Evolutionary conservation across 1,140 invertebrate species (phyloP).

Genomic region (Lasioglossum albipes): DNA sequence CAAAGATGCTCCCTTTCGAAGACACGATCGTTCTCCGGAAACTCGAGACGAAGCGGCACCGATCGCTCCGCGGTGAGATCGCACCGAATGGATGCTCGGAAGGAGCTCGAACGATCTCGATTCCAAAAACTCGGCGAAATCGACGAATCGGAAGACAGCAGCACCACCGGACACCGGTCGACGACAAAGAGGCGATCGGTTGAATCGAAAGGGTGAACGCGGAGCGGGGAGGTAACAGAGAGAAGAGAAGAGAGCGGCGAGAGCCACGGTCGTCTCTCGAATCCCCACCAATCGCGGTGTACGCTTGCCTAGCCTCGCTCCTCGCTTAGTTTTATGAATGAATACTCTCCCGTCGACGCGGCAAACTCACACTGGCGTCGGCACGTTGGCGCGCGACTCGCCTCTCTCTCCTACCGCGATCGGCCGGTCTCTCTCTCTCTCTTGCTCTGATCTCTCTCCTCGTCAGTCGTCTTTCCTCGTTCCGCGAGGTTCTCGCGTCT

Average conservation of each 20-base stretch:
- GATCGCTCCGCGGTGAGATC: too few relatives aligned
- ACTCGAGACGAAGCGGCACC: too few relatives aligned
- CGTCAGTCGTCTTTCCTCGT: constrained; percentile 1
- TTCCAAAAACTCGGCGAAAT: too few relatives aligned
- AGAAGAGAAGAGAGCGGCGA: constrained; percentile 40
- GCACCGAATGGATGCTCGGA: too few relatives aligned
- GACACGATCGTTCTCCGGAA: too few relatives aligned
- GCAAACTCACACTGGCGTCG: constrained; percentile 50
- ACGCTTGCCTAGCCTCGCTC: constrained; percentile 63
- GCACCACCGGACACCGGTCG: too few relatives aligned
- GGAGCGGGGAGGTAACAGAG: background rate
- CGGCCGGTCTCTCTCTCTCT: background rate
- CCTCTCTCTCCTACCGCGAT: constrained; percentile 34
- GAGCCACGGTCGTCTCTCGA: constrained; percentile 30
- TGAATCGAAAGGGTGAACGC: constrained; percentile 29
- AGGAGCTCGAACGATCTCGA: too few relatives aligned
- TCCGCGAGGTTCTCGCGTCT: background rate
- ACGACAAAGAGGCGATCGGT: too few relatives aligned
- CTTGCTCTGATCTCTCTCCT: background rate
- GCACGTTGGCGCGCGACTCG: constrained; percentile 41
- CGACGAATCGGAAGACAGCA: too few relatives aligned
- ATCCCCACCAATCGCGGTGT: constrained; percentile 47
- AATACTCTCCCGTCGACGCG: constrained; percentile 72
- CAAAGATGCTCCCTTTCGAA: too few relatives aligned
- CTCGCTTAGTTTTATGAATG: constrained; percentile 77